Base-by-base conservation (phyloP, 2,113 vertebrate species). In the Pampusana beccarii region DNA sequence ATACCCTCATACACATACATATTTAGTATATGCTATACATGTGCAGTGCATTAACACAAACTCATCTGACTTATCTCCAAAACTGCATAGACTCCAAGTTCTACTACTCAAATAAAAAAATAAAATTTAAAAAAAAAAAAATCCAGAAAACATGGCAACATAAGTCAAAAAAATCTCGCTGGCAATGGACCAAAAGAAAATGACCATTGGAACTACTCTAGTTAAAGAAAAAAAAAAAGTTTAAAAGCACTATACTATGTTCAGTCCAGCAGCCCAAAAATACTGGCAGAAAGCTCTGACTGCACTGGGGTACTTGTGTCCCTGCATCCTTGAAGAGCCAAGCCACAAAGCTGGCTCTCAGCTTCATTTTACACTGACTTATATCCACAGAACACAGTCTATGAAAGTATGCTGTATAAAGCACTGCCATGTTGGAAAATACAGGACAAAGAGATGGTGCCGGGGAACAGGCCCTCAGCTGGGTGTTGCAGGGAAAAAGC, bases 21-120 rank as follows among this genome's bases (percentile, higher is more conserved):
- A 31, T 15, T 50, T 13, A 11, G 16, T 33, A 19, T 9, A 38
- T n/a, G 23, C 20, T 69, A 23, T 10, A 61, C 48, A 31, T 0
- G 0, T 31, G 54, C 51, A 64, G 13, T 40, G 50, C 57, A 54
- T 53, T 64, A 58, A 46, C 34, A 44, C 1, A 0, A 86, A 80
- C 40, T 61, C 80, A 74, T 50, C 60, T 29, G 67, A n/a, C 6
- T 0, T 6, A 29, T 38, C 77, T 84, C 61, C 61, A 93, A 84
- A 86, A 14, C 50, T 20, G 36, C 2, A 6, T 0, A 38, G 69
- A 50, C 15, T 77, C 44, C 0, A 0, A 73, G 56, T 51, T 86
- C 54, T 40, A 73, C 18, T 54, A 21, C 16, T 73, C 23, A 85
- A 64, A 36, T 7, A 3, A n/a, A 36, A 36, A 28, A 20, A 33